Evolutionary conservation across 2,888 invertebrate species (phyloP), one percentile per base, ranked within the genome.

Genomic region (Limnephilus marmoratus): DNA sequence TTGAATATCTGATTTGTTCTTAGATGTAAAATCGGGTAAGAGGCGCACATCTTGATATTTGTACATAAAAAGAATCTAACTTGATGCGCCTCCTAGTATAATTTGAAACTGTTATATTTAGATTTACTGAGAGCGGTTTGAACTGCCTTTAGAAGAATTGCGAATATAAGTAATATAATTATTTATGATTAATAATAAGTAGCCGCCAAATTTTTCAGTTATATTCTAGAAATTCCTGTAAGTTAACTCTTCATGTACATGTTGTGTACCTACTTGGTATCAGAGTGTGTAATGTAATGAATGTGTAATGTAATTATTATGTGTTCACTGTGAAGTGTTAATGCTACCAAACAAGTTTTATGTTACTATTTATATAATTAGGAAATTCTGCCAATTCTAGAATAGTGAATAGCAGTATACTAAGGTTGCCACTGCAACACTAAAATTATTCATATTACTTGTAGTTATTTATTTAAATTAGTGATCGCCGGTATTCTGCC

Each of bases 121-220:
- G 92, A 90, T 92, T 90, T 92, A 91, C 92, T 91, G 88, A 89
- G 80, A 37, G 92, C 93, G 68, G 93, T 85, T 82, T 87, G 15
- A 85, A 85, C 92, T 91, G 90, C 91, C 85, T 83, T 90, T 93
- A 93, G 93, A 85, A 49, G 88, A 93, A 93, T 85, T 92, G 88
- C 91, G 81, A 91, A 93, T 82, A 86, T 91, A 89, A 92, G 90
- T 41, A 92, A 90, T 92, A 82, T 34, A 90, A 91, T 92, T 92
- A 93, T 93, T 92, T 92, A 92, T 93, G 31, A 91, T 85, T 90
- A 91, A 87, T 92, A 93, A 82, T 93, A 93, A 93, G 93, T 93
- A 93, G 93, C 90, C 86, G 93, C 92, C 92, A 92, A 93, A 93
- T 93, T 93, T 37, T 91, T 89, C 53, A 85, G 89, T 93, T 93